These are phyloP conservation scores for Sialis fuliginosa DNA, from an alignment of 2,888 invertebrate genomes.

Conservation along the genomic window DNA sequence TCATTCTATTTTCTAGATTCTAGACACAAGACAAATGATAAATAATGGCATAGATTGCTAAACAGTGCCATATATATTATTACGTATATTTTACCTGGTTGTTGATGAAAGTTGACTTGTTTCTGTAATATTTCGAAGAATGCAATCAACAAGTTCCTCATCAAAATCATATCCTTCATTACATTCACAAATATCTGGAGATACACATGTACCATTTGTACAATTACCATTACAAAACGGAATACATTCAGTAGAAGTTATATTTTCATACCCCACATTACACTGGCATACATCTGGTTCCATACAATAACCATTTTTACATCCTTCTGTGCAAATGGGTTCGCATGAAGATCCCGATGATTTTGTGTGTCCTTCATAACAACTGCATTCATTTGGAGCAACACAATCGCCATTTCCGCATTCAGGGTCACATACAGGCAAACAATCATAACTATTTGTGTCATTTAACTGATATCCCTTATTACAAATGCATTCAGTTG, in stretches of 20 bases:
- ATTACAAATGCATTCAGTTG: constrained; percentile 11
- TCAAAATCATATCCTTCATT: background rate
- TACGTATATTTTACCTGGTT: too few species aligned
- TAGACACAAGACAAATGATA: too few species aligned
- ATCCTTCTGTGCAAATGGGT: constrained; percentile 8
- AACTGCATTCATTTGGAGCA: constrained; percentile 22
- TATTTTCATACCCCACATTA: constrained; percentile 10
- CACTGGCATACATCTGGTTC: constrained; percentile 11
- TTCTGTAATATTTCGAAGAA: too few species aligned
- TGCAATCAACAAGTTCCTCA: too few species aligned
- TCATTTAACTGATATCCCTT: constrained; percentile 15
- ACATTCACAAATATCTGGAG: constrained; percentile 10
- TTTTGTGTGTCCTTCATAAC: constrained; percentile 31
- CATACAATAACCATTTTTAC: constrained; percentile 9
- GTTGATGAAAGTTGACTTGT: too few species aligned
- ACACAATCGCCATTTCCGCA: constrained; percentile 21
- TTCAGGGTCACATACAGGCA: constrained; percentile 13
- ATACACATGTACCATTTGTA: constrained; percentile 10
- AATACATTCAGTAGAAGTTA: background rate
- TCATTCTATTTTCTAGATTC: too few species aligned
- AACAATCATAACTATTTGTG: constrained; percentile 5
- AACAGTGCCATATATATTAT: too few species aligned
- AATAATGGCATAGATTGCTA: too few species aligned
- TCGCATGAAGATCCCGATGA: constrained; percentile 22
- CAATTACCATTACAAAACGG: constrained; percentile 6